These are phyloP conservation scores for Nettapus auritus DNA, from an alignment of 2,113 vertebrate species.

Conservation along the genomic window DNA sequence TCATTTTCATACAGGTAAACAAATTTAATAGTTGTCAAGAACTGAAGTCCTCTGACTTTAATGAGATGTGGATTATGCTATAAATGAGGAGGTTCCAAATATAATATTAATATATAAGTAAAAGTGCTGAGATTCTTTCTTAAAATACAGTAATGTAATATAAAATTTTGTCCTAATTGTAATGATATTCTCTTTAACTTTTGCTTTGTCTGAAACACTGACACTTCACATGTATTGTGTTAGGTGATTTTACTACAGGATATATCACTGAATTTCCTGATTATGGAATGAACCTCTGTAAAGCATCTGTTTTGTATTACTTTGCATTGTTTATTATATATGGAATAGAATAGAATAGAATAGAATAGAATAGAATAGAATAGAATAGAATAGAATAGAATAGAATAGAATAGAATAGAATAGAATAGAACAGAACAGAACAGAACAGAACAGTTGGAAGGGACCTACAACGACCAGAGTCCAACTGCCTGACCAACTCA, in stretches of 20 bases:
- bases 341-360: no score
- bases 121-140: background rate
- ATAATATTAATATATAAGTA: background rate
- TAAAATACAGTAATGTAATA: background rate
- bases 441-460: no score
- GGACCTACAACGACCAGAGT: no score
- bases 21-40: background rate
- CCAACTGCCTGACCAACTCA: no score
- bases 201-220: background rate
- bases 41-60: background rate
- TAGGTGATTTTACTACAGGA: background rate
- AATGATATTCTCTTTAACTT: background rate
- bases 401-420: no score
- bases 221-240: background rate
- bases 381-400: no score
- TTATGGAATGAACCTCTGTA: background rate
- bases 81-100: background rate
- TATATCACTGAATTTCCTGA: background rate
- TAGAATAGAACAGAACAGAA: no score
- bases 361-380: no score
- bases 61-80: background rate
- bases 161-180: background rate
- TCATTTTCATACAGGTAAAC: background rate
- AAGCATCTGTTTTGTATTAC: background rate
- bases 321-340: background rate